Base-by-base conservation (phyloP, 2,888 invertebrate genomes). In the Congeria kusceri region DNA sequence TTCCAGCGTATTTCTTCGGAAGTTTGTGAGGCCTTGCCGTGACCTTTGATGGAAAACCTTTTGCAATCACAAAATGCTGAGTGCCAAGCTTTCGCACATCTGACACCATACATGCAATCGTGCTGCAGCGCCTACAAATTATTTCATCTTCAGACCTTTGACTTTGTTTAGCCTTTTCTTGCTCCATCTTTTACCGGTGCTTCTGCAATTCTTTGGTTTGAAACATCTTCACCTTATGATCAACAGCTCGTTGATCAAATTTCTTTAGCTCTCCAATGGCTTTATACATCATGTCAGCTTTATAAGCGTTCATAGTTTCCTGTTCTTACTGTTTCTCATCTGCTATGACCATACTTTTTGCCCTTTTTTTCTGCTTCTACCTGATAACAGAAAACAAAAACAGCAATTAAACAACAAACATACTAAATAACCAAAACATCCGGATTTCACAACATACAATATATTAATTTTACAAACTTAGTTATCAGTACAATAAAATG, bases 341-440 rank as follows among this genome's bases (percentile, higher is more conserved):
- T 39, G 68, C 83, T 49, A 80, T 53, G 0, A 74, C 49, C 20
- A 80, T 29, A 20, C 59, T 66, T 9, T 46, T 69, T n/a, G 77
- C 83, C 75, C 74, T 32, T 75, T 64, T 49, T 77, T 77, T 25
- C 85, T 74, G 47, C 72, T 81, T 44, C 83, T 79, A 49, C 85
- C 85, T 85, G 56, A 53, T 15, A 39, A 9, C 39, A 9, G n/a
- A n/a, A n/a, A n/a, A n/a, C n/a, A n/a, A n/a, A n/a, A n/a, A n/a
- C n/a, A n/a, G n/a, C n/a, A n/a, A n/a, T n/a, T n/a, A n/a, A n/a
- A n/a, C n/a, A n/a, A n/a, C n/a, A n/a, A n/a, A n/a, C n/a, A n/a
- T n/a, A n/a, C n/a, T n/a, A n/a, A n/a, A n/a, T n/a, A n/a, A n/a
- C n/a, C n/a, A n/a, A n/a, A n/a, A n/a, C 15, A 7, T 39, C 15